Evolutionary conservation across 2,113 vertebrate genomes (phyloP).

Genomic region (Petroica traversi): DNA sequence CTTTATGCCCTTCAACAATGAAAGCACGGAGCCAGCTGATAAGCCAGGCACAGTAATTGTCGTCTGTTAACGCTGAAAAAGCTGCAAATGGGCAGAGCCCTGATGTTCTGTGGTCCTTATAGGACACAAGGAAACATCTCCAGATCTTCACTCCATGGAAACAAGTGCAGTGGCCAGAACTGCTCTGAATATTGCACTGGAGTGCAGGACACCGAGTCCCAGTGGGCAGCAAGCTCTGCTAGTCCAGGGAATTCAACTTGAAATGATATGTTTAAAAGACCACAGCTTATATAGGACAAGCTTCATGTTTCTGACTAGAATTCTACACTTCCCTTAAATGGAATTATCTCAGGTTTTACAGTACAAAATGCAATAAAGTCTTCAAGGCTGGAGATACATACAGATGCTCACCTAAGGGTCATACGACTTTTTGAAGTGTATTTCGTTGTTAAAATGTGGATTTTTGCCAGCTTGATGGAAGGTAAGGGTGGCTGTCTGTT

Average conservation of each 20-base stretch:
- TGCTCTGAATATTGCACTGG: background rate
- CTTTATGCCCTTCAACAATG: conserved; percentile 62
- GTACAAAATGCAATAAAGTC: background rate
- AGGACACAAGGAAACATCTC: background rate
- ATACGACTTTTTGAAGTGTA: background rate
- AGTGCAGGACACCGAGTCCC: accelerated
- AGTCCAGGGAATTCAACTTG: background rate
- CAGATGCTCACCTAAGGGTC: background rate
- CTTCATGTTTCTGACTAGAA: background rate
- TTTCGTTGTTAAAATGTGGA: background rate
- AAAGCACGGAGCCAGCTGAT: conserved; percentile 45
- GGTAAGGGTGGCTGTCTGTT: background rate
- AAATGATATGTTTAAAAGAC: background rate
- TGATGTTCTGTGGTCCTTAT: background rate
- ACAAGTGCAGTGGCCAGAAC: accelerated
- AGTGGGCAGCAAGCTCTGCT: background rate
- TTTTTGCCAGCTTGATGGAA: background rate
- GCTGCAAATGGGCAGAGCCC: background rate
- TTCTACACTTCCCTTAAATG: background rate
- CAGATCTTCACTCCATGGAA: background rate
- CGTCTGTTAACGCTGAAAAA: conserved; percentile 39
- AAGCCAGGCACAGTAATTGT: conserved; percentile 36
- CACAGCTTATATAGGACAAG: background rate
- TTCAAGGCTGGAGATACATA: background rate
- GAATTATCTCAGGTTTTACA: background rate